Base-by-base conservation (phyloP, 2,797 vertebrate genomes). In the Numenius phaeopus region DNA sequence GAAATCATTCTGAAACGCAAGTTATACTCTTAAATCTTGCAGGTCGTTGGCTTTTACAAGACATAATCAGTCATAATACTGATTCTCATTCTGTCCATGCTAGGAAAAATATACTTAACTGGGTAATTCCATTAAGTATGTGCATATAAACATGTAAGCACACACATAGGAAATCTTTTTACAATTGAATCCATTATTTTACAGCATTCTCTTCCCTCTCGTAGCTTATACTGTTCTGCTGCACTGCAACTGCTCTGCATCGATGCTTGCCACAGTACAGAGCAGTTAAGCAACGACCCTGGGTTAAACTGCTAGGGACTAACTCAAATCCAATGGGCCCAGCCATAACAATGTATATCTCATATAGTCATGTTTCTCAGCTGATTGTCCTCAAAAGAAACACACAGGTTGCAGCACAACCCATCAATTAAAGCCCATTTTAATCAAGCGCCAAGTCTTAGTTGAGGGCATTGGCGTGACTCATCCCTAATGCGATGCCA, bases 391-490 rank as follows among this genome's bases (percentile, higher is more conserved):
- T 29, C 37, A 57, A 20, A 66, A 66, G 58, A 49, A 67, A 62
- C 5, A 17, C 71, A 37, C 17, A 34, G 26, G 30, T 29, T 82
- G 19, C 46, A 14, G n/a, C 19, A 61, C 61, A 77, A 34, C 15
- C n/a, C 7, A 3, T 24, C 2, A 0, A 40, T 5, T 44, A 24
- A 66, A 76, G 42, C 21, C 55, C 57, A 22, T 59, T 50, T 76
- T 54, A 84, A 78, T 11, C 39, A 40, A 42, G 29, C 0, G 1
- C 32, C 50, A 59, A 9, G 27, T 7, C 65, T 82, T 5, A n/a
- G 32, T 27, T 54, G 39, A 54, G 17, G 40, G 6, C 1, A 3
- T 1, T 3, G 10, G 6, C 2, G 2, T 5, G 37, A 42, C 46
- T 34, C 47, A 2, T 14, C 14, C 61, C 49, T 13, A 54, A 21